Percentiles rank a stretch among this genome's conserved stretches.
Evolutionary conservation across 2,113 vertebrate genomes (phyloP).

Genomic region (Raja brachyura): DNA sequence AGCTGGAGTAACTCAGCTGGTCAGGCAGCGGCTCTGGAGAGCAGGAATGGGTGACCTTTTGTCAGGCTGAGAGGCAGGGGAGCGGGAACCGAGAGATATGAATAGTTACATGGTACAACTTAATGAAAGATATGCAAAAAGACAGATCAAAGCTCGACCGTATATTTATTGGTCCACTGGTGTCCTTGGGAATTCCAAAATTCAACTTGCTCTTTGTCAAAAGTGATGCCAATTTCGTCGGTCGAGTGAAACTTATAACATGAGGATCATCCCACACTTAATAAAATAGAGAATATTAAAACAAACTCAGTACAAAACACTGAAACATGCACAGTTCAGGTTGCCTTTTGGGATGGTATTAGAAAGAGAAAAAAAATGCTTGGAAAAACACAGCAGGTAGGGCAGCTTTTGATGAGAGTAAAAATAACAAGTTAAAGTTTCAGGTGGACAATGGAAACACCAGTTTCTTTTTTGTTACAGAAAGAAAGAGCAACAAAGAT

Average conservation of each 20-base stretch:
- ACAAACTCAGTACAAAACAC: neutral
- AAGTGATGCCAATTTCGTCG: neutral
- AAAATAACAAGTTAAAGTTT: neutral
- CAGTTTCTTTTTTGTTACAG: neutral
- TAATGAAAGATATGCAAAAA: too few relatives aligned
- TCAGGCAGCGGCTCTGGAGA: too few relatives aligned
- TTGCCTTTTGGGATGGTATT: neutral
- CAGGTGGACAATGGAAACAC: neutral
- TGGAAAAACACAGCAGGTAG: neutral
- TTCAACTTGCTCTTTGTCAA: neutral
- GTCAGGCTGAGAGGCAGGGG: too few relatives aligned
- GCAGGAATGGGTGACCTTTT: too few relatives aligned
- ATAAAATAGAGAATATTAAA: neutral
- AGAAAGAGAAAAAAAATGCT: neutral
- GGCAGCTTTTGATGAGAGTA: neutral
- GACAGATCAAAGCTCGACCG: neutral
- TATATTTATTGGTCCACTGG: neutral
- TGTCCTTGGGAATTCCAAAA: neutral
- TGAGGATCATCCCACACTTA: neutral
- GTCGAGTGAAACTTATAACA: neutral
- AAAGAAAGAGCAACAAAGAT: neutral
- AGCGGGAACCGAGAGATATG: too few relatives aligned
- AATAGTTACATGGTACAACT: too few relatives aligned
- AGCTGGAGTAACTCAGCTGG: too few relatives aligned
- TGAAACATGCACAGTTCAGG: neutral